Base-by-base conservation (phyloP, 2,888 invertebrate genomes). In the Plagodis dolabraria region DNA sequence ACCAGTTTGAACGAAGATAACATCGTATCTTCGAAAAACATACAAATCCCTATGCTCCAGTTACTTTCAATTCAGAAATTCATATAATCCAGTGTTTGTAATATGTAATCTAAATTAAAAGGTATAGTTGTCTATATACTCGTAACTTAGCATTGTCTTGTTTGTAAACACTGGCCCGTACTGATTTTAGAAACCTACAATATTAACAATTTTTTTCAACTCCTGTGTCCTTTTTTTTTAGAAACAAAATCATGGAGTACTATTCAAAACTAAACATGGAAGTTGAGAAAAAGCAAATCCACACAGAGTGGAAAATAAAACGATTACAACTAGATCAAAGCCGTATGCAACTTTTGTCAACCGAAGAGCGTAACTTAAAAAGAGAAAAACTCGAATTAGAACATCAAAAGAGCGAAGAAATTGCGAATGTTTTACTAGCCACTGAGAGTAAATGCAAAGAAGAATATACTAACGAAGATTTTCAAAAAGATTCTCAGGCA, bases 191-290 rank as follows among this genome's bases (percentile, higher is more conserved):
- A 22, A 22, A 22, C 4, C 1, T 22, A 22, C 22, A 22, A 1
- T 22, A 2, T 22, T 4, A 22, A 22, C 22, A 22, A 2, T 2
- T 22, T 2, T 22, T 22, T 22, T 22, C 22, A 4, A 22, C 22
- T 22, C 4, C 22, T 22, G 22, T 2, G 22, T 10, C 5, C 0
- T 6, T 40, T 33, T 62, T 50, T 92, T 90, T 40, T 68, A 95
- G 95, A 47, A 87, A 88, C 58, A 93, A 94, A 80, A 92, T 95
- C 69, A 90, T 94, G 73, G 93, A 94, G 70, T 95, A 95, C 76
- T 96, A 95, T 70, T 92, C 94, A n/a, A 93, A 94, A 72, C 76
- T 96, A 45, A 94, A 93, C 42, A 92, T 93, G 76, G 93, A 94
- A 70, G 93, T 94, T 0, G 94, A 94, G 60, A 93, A 91, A 67